A percentile compares a stretch with the other conserved stretches of the same genome.
These are phyloP conservation scores for Heteromurus nitidus DNA, from an alignment of 2,888 invertebrate genomes.

Conservation along the genomic window DNA sequence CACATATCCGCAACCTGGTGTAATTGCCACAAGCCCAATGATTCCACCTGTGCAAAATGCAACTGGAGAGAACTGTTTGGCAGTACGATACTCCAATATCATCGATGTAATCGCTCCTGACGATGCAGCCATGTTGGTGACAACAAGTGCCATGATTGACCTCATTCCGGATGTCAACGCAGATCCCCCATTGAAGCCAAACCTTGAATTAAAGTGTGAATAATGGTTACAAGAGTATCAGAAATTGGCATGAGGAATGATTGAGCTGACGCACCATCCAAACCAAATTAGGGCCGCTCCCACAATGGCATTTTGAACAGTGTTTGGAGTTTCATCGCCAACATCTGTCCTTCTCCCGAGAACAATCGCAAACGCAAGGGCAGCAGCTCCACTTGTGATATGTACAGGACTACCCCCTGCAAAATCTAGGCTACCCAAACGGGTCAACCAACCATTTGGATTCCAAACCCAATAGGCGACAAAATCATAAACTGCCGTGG, in stretches of 20 bases:
- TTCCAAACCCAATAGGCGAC: constrained; percentile 69
- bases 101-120: constrained; percentile 65
- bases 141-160: constrained; percentile 64
- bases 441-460: constrained; percentile 57
- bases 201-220: constrained; percentile 60
- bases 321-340: constrained; percentile 29
- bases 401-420: constrained; percentile 59
- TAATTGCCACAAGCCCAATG: constrained; percentile 65
- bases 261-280: no score
- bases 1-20: constrained; percentile 69
- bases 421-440: constrained; percentile 66
- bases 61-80: constrained; percentile 66
- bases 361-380: constrained; percentile 50
- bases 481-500: constrained; percentile 67
- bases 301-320: constrained; percentile 48
- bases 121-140: constrained; percentile 66
- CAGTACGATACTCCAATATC: constrained; percentile 60
- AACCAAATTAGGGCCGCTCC: constrained; percentile 61
- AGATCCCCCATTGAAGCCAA: constrained; percentile 68
- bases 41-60: constrained; percentile 70
- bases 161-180: constrained; percentile 42
- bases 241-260: no score
- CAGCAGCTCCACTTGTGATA: constrained; percentile 44
- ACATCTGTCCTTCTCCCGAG: constrained; percentile 32
- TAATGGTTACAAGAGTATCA: no score